Conservation (phyloP, 64 coral and sea anemone genomes). For the Stylophora pistillata region DNA sequence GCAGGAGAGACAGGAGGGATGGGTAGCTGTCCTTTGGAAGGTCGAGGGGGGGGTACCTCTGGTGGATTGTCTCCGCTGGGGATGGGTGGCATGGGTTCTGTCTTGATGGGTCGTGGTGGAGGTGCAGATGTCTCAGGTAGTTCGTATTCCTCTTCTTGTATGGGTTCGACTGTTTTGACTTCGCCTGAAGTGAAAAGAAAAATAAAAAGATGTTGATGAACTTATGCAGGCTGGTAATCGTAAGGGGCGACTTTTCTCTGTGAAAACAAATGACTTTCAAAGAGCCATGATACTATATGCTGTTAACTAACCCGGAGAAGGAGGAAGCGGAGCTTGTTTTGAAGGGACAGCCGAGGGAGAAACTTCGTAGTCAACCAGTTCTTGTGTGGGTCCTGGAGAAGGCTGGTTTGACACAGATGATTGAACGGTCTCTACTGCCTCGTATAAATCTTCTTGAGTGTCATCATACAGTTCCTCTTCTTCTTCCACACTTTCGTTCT, state of each 20-base stretch:
- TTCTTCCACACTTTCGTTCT: neutral
- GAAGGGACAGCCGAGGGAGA: neutral
- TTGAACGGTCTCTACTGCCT: neutral
- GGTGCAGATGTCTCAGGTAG: neutral
- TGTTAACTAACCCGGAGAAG: neutral
- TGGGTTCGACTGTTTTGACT: neutral
- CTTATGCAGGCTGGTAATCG: too few relatives aligned
- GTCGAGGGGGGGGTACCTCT: neutral
- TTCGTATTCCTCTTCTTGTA: slow-evolving; percentile 23
- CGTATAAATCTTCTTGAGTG: slow-evolving; percentile 26
- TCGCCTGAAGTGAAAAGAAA: neutral
- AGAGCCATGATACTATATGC: too few relatives aligned
- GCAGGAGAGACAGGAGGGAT: neutral
- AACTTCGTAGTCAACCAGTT: slow-evolving; percentile 19
- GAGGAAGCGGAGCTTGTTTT: neutral
- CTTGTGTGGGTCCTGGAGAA: neutral
- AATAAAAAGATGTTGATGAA: neutral
- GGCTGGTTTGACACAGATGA: neutral
- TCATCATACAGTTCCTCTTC: slow-evolving; percentile 48
- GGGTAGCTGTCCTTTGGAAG: neutral
- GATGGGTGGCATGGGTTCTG: neutral
- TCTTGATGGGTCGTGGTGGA: slow-evolving; percentile 7
- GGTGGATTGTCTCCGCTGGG: neutral
- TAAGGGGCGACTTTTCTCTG: neutral
- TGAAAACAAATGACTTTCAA: too few relatives aligned